Evolutionary conservation across 2,888 invertebrate species (phyloP).

Genomic region (Lordiphosa fenestrarum): DNA sequence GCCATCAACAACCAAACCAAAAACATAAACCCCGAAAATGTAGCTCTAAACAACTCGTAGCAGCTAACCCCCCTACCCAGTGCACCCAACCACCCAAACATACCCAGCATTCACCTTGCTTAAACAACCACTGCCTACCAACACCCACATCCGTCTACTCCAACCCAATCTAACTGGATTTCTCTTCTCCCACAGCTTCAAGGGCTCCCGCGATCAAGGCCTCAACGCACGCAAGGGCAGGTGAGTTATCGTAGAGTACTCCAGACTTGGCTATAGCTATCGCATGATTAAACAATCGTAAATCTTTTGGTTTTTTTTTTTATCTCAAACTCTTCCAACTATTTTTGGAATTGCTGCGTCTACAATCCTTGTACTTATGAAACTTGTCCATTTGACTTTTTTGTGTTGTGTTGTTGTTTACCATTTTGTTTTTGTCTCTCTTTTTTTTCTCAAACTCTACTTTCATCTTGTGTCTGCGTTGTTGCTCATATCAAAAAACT

Average conservation of each 20-base stretch:
- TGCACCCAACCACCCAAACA: conserved; percentile 8
- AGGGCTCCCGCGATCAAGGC: conserved; percentile 83
- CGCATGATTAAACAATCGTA: conserved; percentile 36
- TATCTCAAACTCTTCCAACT: conserved; percentile 26
- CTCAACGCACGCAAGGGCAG: conserved; percentile 80
- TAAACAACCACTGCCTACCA: conserved; percentile 38
- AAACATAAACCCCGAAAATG: conserved; percentile 9
- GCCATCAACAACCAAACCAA: conserved; percentile 15
- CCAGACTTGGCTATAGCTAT: conserved; percentile 28
- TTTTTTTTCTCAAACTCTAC: conserved; percentile 54
- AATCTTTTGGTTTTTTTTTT: conserved; percentile 37
- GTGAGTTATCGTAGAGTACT: conserved; percentile 61
- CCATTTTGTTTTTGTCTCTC: conserved; percentile 70
- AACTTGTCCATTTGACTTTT: conserved; percentile 26
- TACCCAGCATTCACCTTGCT: conserved; percentile 26
- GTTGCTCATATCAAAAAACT: conserved; percentile 64
- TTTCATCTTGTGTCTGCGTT: conserved; percentile 69
- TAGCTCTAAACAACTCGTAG: conserved; percentile 42
- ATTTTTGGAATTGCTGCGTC: conserved; percentile 68
- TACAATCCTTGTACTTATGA: conserved; percentile 25
- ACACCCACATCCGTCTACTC: conserved; percentile 30
- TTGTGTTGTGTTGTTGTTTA: conserved; percentile 56
- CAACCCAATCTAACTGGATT: neutral
- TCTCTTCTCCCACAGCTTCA: conserved; percentile 81
- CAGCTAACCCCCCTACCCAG: conserved; percentile 22